Evolutionary conservation across 1,140 invertebrate species (phyloP), one percentile per base, ranked within the genome.

Genomic region (Anastrepha obliqua): DNA sequence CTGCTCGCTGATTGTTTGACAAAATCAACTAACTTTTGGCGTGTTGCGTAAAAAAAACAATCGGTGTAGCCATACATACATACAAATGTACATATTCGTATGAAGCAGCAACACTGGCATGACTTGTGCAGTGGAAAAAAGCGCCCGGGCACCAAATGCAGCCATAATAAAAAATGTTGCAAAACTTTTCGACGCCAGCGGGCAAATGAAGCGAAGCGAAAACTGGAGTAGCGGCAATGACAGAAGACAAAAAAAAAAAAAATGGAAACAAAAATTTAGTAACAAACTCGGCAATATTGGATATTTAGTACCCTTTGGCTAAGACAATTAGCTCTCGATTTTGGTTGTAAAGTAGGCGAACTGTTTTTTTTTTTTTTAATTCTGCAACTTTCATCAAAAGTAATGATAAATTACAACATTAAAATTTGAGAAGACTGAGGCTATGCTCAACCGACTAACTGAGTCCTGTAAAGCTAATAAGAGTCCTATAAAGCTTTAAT

Each of bases 151-250:
- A 67, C 2, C 8, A 60, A 65, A 47, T 17, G 58, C 78, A 85
- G 44, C 67, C 59, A 20, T 20, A 59, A 86, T 44, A 87, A 88
- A 88, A 85, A 88, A 29, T 85, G 78, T 74, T 47, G 88, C 47
- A 85, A 87, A 88, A 88, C 88, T 88, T 88, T 86, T 44, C 65
- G 86, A 86, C 86, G 88, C 88, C 88, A 88, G 85, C 87, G 88
- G 86, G 62, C 88, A 88, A 88, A 87, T 88, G 78, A 86, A 86
- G 60, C 88, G 64, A 67, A 86, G 64, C 39, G 47, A 64, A 78
- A 55, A 85, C 59, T 81, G 17, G 39, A 87, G 87, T 81, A 17
- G 60, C 51, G 67, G 42, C 65, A 87, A 87, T 44, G 74, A 55
- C 9, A 44, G 3, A 29, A 29, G 29, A 29, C 29, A 29, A 55